Evolutionary conservation across 2,113 vertebrate genomes (phyloP).

Genomic region (Paraplagusia blochii): DNA sequence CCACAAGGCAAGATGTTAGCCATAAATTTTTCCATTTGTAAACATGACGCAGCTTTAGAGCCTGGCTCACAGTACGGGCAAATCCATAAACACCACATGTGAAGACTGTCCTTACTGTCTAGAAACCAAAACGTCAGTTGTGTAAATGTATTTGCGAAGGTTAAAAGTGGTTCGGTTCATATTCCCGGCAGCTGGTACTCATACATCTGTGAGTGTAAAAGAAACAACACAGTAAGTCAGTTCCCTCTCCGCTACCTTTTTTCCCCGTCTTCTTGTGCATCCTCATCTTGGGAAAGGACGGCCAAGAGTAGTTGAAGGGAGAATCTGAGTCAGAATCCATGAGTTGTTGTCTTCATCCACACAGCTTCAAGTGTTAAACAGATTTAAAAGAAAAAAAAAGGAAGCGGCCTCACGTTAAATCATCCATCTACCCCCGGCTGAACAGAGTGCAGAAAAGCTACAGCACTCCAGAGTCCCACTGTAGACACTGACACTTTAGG

Average conservation of each 20-base stretch:
- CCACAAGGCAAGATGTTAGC: slow-evolving; percentile 20
- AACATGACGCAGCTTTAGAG: slow-evolving; percentile 2
- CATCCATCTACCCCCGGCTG: slow-evolving; percentile 40
- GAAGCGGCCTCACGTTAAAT: slow-evolving; percentile 34
- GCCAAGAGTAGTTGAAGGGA: slow-evolving; percentile 99
- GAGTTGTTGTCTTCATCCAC: slow-evolving; percentile 32
- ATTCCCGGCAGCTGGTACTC: background rate
- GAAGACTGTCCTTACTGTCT: slow-evolving; percentile 4
- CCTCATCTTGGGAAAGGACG: slow-evolving; percentile 95
- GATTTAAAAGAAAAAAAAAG: slow-evolving; percentile 3
- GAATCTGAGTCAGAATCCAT: slow-evolving; percentile 99
- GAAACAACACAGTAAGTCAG: background rate
- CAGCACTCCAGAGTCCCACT: slow-evolving; percentile 43
- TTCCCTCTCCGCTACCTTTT: slow-evolving; percentile 80
- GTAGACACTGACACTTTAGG: slow-evolving; percentile 66
- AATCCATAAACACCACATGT: background rate
- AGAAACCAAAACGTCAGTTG: background rate
- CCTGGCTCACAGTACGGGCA: background rate
- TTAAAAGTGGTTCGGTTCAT: background rate
- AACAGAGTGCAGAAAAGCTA: slow-evolving; percentile 27
- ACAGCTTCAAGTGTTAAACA: slow-evolving; percentile 22
- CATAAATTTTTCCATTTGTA: slow-evolving; percentile 5
- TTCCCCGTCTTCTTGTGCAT: slow-evolving; percentile 85
- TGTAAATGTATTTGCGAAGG: background rate
- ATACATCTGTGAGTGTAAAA: background rate